Base-by-base conservation (phyloP, 2,797 vertebrate genomes). In the Holocentrus rufus region DNA sequence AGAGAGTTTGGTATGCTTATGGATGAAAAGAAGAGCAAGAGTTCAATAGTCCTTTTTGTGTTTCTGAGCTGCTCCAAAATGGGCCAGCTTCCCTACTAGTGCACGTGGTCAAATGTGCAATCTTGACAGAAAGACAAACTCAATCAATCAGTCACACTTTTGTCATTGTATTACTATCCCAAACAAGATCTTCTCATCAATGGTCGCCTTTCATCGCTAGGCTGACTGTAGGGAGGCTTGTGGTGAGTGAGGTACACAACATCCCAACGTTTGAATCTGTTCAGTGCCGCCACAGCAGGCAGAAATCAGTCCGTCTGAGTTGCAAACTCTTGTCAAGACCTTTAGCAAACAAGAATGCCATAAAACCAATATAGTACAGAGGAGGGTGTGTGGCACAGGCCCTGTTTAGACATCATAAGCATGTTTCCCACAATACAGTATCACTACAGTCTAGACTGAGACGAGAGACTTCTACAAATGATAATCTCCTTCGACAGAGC, bases 1-100 rank as follows among this genome's bases (percentile, higher is more conserved):
- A 70, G 72, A 89, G 82, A 89, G 82, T 88, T 88, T 82, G 82
- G 82, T 82, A 90, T 64, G 71, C 80, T 80, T 88, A 73, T 86
- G 86, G 76, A 83, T 86, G 85, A 85, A 88, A 82, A 84, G 72
- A 87, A 80, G 85, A 86, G 80, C 79, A 70, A 67, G 60, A 86
- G 81, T 85, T 87, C 81, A 78, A 84, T 85, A 86, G 86, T 91
- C 84, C 75, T 69, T 87, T 80, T 74, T n/a, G 70, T 67, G 39
- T 59, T 74, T 85, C 80, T 72, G 53, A 53, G 60, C 46, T 30
- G 79, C 81, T 88, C 82, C 83, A 70, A 73, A 86, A 72, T 62
- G 22, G 36, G 62, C 74, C 59, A n/a, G 56, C 44, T 36, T 83
- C 78, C 73, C 71, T 60, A 57, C 80, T 50, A 62, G 80, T 73